phyloP scores from a whole-genome alignment of 2,888 invertebrate species.

The Drosophila conformis region DNA sequence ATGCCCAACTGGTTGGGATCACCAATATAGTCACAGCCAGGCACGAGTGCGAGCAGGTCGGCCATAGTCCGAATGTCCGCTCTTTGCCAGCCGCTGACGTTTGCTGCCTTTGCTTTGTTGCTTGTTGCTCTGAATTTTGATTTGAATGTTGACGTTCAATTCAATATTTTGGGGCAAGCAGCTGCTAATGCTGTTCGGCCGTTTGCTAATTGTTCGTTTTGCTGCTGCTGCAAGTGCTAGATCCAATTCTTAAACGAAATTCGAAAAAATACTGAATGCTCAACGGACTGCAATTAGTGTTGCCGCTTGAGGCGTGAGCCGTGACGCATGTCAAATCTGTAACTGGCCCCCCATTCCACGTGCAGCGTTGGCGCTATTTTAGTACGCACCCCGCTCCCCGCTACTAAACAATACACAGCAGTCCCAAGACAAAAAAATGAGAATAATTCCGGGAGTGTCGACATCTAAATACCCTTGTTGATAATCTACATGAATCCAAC shows the following conservation, averaged over 20 bases:
- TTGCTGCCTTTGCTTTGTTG: slow-evolving; percentile 10
- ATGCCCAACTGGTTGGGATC: slow-evolving; percentile 53
- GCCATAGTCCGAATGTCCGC: slow-evolving; percentile 32
- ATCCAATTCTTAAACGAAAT: slow-evolving; percentile 30
- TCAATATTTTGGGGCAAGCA: slow-evolving; percentile 65
- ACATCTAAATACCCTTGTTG: slow-evolving; percentile 37
- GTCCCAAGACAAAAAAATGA: slow-evolving; percentile 2
- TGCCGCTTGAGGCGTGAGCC: slow-evolving; percentile 40
- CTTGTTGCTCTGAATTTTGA: slow-evolving; percentile 53
- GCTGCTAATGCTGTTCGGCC: slow-evolving; percentile 44
- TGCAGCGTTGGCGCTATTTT: slow-evolving; percentile 51
- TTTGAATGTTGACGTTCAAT: slow-evolving; percentile 44
- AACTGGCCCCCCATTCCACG: slow-evolving; percentile 41
- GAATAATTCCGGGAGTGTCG: not conserved
- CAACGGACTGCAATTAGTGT: slow-evolving; percentile 54
- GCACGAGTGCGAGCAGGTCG: slow-evolving; percentile 38
- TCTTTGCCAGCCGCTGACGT: slow-evolving; percentile 45
- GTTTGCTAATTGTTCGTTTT: slow-evolving; percentile 51
- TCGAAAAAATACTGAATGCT: slow-evolving; percentile 21
- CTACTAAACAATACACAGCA: slow-evolving; percentile 52
- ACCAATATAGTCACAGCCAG: slow-evolving; percentile 31
- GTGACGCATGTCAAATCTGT: slow-evolving; percentile 65
- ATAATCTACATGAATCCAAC: not conserved
- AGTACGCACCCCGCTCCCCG: slow-evolving; percentile 17
- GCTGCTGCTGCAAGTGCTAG: slow-evolving; percentile 40